phyloP scores from a whole-genome alignment of 2,888 invertebrate genomes.

The Conomelus anceps region DNA sequence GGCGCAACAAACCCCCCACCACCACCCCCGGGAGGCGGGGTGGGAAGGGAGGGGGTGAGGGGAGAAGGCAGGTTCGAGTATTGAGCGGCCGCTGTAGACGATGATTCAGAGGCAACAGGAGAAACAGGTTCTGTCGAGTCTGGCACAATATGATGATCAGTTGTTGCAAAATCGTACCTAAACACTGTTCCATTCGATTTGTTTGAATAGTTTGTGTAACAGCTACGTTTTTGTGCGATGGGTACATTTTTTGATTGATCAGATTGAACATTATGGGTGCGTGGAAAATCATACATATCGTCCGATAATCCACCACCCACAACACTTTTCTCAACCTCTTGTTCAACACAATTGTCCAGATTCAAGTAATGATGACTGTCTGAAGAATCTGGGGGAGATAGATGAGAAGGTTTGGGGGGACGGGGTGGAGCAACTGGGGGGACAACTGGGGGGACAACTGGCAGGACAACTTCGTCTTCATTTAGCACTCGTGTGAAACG shows the following conservation, averaged over 20 bases:
- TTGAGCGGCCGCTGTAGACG: slow-evolving; percentile 47
- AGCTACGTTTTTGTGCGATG: slow-evolving; percentile 43
- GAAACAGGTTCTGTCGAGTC: slow-evolving; percentile 26
- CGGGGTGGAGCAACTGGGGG: slow-evolving; percentile 55
- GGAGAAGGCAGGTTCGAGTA: slow-evolving; percentile 57
- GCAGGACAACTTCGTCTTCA: slow-evolving; percentile 18
- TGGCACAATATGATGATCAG: slow-evolving; percentile 3
- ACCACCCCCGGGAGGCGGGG: slow-evolving; percentile 38
- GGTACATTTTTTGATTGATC: slow-evolving; percentile 39
- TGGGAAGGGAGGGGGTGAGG: slow-evolving; percentile 26
- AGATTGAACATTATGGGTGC: slow-evolving; percentile 53
- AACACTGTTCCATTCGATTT: slow-evolving; percentile 47
- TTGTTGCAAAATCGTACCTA: slow-evolving; percentile 47
- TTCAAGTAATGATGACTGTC: slow-evolving; percentile 46
- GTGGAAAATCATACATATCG: slow-evolving; percentile 60
- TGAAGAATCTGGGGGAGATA: slow-evolving; percentile 43
- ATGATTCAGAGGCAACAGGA: slow-evolving; percentile 42
- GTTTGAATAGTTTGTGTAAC: slow-evolving; percentile 54
- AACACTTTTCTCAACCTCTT: slow-evolving; percentile 35
- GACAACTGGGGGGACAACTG: slow-evolving; percentile 50
- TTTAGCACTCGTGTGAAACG: slow-evolving; percentile 28
- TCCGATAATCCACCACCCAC: slow-evolving; percentile 28
- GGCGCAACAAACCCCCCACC: not conserved
- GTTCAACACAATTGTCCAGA: slow-evolving; percentile 38
- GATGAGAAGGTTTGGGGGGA: slow-evolving; percentile 65